These are phyloP conservation scores for Cryptotermes secundus DNA, from an alignment of 1,140 invertebrate species.

Conservation along the genomic window DNA sequence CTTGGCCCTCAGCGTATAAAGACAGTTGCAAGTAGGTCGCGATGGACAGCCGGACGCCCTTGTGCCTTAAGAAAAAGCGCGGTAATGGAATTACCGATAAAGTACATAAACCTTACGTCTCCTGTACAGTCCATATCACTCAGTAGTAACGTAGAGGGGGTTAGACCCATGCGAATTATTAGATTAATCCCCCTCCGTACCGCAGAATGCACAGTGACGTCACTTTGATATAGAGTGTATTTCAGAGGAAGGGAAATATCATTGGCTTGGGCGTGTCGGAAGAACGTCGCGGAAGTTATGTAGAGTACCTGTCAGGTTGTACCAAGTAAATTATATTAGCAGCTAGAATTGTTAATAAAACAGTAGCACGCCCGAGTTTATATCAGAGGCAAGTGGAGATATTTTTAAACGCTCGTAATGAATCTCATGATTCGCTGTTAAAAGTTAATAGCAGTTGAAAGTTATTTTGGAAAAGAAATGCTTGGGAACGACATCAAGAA, in stretches of 20 bases:
- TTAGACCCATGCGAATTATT: constrained; percentile 18
- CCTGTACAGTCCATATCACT: neutral
- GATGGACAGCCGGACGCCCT: neutral
- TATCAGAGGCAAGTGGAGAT: neutral
- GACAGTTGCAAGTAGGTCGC: neutral
- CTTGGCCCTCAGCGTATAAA: no score
- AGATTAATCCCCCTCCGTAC: neutral
- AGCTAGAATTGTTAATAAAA: neutral
- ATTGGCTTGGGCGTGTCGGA: neutral
- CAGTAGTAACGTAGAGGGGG: neutral
- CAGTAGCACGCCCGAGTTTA: neutral
- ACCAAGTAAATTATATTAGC: constrained; percentile 1
- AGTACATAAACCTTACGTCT: neutral
- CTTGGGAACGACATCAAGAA: no score
- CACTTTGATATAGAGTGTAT: neutral
- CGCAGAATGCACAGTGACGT: neutral
- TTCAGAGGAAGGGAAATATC: neutral
- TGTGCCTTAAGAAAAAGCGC: neutral
- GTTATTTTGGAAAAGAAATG: no score
- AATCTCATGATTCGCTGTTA: neutral
- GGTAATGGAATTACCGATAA: neutral
- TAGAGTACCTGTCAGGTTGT: neutral
- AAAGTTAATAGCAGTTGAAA: no score
- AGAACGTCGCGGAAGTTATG: neutral
- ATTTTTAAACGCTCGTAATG: neutral